A percentile compares a stretch with the other conserved stretches of the same genome.
Evolutionary conservation across 1,140 invertebrate genomes (phyloP).

Genomic region (Bemisia tabaci): DNA sequence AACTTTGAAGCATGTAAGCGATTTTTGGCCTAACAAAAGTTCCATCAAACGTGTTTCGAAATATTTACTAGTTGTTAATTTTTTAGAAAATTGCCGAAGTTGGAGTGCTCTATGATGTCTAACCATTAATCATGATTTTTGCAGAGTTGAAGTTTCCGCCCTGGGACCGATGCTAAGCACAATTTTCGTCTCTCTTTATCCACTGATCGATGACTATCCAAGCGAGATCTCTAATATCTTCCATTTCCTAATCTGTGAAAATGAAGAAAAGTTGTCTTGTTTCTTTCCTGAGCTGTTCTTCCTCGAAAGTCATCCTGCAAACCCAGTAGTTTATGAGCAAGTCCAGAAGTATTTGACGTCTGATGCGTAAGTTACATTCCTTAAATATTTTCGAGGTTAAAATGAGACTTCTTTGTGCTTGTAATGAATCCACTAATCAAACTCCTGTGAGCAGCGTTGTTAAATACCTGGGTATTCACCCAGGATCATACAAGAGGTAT

Average conservation of each 20-base stretch:
- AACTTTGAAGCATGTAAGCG: not conserved
- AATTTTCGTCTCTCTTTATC: constrained; percentile 65
- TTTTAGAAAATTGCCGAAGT: too few species aligned
- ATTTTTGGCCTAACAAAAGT: too few species aligned
- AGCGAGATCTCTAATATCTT: constrained; percentile 61
- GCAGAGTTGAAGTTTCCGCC: constrained; percentile 55
- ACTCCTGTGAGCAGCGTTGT: too few species aligned
- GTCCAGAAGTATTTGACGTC: constrained; percentile 37
- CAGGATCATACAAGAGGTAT: too few species aligned
- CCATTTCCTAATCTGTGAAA: constrained; percentile 60
- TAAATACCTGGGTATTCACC: too few species aligned
- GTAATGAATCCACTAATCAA: too few species aligned
- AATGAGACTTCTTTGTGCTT: too few species aligned
- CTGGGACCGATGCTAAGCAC: constrained; percentile 65
- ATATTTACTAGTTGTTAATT: too few species aligned
- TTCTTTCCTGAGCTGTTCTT: constrained; percentile 74
- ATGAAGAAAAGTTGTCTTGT: constrained; percentile 45
- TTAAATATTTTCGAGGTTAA: too few species aligned
- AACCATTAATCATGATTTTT: too few species aligned
- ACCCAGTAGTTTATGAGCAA: constrained; percentile 44
- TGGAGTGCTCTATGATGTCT: too few species aligned
- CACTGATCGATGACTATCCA: constrained; percentile 50
- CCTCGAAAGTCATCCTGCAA: constrained; percentile 53
- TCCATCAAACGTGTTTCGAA: too few species aligned
- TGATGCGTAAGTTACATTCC: constrained; percentile 7